These are phyloP conservation scores for Octodonta nipae DNA, from an alignment of 2,888 invertebrate genomes.

Conservation along the genomic window DNA sequence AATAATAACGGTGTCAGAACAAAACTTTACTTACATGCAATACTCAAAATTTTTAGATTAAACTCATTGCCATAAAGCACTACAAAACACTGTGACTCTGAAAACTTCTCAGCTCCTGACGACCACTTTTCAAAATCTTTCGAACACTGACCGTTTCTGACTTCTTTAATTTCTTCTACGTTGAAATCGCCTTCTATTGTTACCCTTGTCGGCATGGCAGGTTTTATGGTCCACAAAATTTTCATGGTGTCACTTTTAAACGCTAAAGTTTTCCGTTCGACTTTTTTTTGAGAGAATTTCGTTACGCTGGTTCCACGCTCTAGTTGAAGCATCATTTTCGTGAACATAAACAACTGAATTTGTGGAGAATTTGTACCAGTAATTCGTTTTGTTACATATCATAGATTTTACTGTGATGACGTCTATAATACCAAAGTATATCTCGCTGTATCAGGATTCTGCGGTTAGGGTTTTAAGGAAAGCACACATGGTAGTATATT, in stretches of 20 bases:
- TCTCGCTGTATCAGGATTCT: no score
- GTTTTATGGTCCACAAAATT: conserved; percentile 57
- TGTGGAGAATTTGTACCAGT: no score
- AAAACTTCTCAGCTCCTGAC: conserved; percentile 72
- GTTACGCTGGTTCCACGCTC: conserved; percentile 76
- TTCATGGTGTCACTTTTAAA: conserved; percentile 83
- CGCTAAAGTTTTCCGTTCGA: conserved; percentile 70
- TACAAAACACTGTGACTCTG: conserved; percentile 71
- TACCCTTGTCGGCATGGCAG: conserved; percentile 35
- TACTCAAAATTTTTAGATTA: conserved; percentile 73
- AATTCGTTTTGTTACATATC: no score
- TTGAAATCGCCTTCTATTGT: conserved; percentile 54
- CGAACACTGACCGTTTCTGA: conserved; percentile 71
- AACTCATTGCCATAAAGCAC: conserved; percentile 83
- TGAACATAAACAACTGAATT: no score
- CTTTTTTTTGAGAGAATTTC: conserved; percentile 71
- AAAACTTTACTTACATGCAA: conserved; percentile 60
- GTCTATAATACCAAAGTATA: no score
- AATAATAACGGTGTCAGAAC: neutral
- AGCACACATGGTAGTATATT: no score
- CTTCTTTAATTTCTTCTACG: conserved; percentile 77
- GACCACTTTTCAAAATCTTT: conserved; percentile 89
- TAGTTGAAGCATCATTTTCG: conserved; percentile 68
- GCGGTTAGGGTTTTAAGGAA: no score
- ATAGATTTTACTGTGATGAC: no score